Percentiles rank a stretch among this genome's conserved stretches.
Conservation (phyloP, 2,113 vertebrate genomes). For the Phrynosoma blainvillii region DNA sequence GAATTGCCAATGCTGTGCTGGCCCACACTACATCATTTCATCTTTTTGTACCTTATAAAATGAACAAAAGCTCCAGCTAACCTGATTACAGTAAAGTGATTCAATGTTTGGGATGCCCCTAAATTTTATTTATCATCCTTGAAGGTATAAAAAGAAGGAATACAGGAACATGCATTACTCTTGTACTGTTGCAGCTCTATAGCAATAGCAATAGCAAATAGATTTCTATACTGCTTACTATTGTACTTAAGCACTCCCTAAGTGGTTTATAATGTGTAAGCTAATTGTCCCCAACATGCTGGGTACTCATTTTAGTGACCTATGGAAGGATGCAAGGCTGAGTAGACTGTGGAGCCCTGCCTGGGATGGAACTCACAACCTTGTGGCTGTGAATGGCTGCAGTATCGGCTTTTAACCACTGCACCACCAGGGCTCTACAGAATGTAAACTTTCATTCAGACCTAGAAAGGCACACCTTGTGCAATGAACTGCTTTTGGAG, state of each 20-base stretch:
- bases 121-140: constrained; percentile 6
- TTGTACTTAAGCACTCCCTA: too few relatives aligned
- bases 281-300: too few relatives aligned
- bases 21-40: constrained; percentile 4
- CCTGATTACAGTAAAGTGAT: background rate
- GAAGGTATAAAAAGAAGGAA: background rate
- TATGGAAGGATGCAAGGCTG: too few relatives aligned
- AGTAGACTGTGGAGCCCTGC: too few relatives aligned
- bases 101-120: background rate
- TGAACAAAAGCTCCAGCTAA: constrained; percentile 14
- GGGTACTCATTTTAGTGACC: too few relatives aligned
- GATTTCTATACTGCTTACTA: too few relatives aligned
- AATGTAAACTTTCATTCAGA: background rate
- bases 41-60: background rate
- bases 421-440: too few relatives aligned
- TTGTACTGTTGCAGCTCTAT: background rate
- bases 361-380: too few relatives aligned
- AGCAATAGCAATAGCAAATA: background rate
- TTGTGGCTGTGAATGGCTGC: too few relatives aligned
- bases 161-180: background rate
- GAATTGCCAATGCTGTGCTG: background rate
- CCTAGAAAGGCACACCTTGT: background rate
- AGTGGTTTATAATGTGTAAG: too few relatives aligned
- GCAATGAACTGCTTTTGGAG: background rate
- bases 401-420: too few relatives aligned